Percentiles rank a stretch among this genome's conserved stretches.
These are phyloP conservation scores for Podilymbus podiceps DNA, from an alignment of 2,113 vertebrate species.

Conservation along the genomic window DNA sequence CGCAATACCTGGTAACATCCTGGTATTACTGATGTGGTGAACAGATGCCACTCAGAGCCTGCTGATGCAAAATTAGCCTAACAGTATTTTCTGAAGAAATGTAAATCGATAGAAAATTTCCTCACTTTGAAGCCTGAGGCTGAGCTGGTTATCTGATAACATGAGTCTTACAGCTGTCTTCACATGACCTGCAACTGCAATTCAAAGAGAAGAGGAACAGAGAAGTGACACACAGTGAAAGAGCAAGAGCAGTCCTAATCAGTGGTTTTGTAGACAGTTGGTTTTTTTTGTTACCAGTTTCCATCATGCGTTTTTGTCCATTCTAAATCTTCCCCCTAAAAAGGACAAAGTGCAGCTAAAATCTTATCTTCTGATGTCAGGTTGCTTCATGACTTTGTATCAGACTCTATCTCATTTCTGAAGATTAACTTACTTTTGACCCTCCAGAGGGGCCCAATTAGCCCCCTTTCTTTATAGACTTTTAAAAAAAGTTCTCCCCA, in stretches of 20 bases:
- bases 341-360: background rate
- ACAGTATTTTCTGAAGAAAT: background rate
- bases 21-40: background rate
- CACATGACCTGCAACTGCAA: background rate
- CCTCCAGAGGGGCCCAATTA: background rate
- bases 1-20: background rate
- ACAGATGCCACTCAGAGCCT: background rate
- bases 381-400: background rate
- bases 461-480: background rate
- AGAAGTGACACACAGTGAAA: background rate
- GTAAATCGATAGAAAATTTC: background rate
- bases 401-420: background rate
- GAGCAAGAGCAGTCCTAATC: background rate
- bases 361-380: conserved; percentile 1
- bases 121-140: background rate
- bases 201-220: background rate
- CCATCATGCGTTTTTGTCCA: background rate
- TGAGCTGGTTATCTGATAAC: background rate
- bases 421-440: background rate
- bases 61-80: background rate
- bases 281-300: background rate
- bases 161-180: background rate
- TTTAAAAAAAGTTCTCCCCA: background rate
- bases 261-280: background rate
- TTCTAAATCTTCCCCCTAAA: background rate